These are phyloP conservation scores for Macropis europaea DNA, from an alignment of 2,888 invertebrate genomes.

Conservation along the genomic window DNA sequence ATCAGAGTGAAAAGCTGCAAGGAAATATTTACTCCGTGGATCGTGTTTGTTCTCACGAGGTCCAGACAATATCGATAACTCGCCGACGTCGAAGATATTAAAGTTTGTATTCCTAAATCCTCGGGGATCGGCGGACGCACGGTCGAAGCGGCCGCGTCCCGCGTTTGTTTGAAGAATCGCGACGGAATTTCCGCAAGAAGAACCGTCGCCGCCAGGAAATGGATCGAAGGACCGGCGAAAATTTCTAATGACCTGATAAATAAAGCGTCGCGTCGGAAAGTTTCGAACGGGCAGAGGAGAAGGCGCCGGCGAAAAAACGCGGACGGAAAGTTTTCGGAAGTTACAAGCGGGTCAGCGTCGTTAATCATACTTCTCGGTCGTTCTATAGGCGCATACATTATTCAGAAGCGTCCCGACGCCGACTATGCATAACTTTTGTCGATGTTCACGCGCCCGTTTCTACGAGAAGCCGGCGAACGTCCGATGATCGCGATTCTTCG, in stretches of 20 bases:
- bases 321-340: constrained; percentile 52
- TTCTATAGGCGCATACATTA: constrained; percentile 61
- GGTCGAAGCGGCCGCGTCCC: background rate
- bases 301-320: background rate
- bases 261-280: constrained; percentile 4
- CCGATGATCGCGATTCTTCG: background rate
- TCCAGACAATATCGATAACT: constrained; percentile 6
- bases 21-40: background rate
- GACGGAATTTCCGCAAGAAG: background rate
- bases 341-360: constrained; percentile 55
- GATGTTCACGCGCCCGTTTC: constrained; percentile 60
- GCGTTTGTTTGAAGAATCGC: background rate
- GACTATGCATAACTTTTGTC: constrained; percentile 65
- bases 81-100: background rate
- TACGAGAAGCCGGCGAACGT: background rate
- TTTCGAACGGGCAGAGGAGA: background rate
- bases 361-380: constrained; percentile 59
- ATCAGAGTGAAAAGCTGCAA: constrained; percentile 3
- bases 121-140: background rate
- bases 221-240: background rate
- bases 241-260: constrained; percentile 33
- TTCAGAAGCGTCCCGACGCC: constrained; percentile 62
- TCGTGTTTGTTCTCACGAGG: background rate
- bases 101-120: constrained; percentile 21
- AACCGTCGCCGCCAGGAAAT: background rate